These are phyloP conservation scores for Eupithecia dodoneata DNA, from an alignment of 2,888 invertebrate genomes.

Conservation along the genomic window DNA sequence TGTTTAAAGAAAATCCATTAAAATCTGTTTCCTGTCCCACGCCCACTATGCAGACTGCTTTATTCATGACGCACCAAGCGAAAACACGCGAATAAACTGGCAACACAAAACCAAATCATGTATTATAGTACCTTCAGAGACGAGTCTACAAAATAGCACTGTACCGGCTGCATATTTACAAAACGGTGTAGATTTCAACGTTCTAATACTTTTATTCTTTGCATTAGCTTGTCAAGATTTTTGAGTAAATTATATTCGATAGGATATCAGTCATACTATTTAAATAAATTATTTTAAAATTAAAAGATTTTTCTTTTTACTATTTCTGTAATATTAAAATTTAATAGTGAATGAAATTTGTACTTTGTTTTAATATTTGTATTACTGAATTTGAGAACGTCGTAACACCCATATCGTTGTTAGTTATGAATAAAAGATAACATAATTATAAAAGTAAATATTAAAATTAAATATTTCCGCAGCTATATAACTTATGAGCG, in stretches of 20 bases:
- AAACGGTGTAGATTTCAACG: not conserved
- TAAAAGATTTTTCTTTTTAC: slow-evolving; percentile 79
- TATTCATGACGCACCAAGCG: not conserved
- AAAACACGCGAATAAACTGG: not conserved
- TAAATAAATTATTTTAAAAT: slow-evolving; percentile 80
- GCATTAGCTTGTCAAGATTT: too few relatives aligned
- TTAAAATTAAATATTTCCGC: slow-evolving; percentile 58
- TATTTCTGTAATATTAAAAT: slow-evolving; percentile 82
- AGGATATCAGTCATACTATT: slow-evolving; percentile 26
- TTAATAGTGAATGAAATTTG: slow-evolving; percentile 84
- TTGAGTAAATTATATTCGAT: too few relatives aligned
- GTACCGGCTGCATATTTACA: not conserved
- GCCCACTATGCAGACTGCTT: not conserved
- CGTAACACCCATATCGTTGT: slow-evolving; percentile 85
- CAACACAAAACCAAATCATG: slow-evolving; percentile 5
- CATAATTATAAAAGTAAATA: slow-evolving; percentile 85
- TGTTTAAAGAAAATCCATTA: not conserved
- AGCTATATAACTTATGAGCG: too few relatives aligned
- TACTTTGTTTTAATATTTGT: slow-evolving; percentile 83
- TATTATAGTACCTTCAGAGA: not conserved
- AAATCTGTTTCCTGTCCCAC: not conserved
- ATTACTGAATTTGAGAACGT: slow-evolving; percentile 84
- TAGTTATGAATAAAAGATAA: slow-evolving; percentile 84
- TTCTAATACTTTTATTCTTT: too few relatives aligned
- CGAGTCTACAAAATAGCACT: not conserved